Evolutionary conservation across 1,140 invertebrate genomes (phyloP).

Genomic region (Drosophila grimshawi): DNA sequence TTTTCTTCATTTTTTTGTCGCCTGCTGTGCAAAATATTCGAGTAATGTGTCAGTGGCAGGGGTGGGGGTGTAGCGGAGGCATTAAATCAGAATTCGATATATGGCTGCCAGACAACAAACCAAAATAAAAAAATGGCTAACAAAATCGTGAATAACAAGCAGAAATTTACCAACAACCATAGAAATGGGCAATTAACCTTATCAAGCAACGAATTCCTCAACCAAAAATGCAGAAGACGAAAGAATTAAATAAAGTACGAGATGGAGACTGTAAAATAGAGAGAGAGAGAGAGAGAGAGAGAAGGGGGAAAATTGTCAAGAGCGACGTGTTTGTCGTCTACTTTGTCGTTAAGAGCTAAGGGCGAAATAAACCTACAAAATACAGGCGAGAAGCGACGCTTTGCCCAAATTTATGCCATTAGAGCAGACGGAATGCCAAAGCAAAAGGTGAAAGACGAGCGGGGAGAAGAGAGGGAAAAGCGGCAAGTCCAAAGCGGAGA

Average conservation of each 20-base stretch:
- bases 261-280: neutral
- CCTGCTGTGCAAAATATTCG: constrained; percentile 64
- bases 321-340: constrained; percentile 19
- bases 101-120: constrained; percentile 10
- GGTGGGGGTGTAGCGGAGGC: neutral
- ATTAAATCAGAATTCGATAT: constrained; percentile 72
- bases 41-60: constrained; percentile 29
- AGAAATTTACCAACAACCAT: constrained; percentile 29
- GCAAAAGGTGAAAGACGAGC: constrained; percentile 30
- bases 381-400: constrained; percentile 39
- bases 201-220: constrained; percentile 54
- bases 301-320: constrained; percentile 39
- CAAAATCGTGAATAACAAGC: constrained; percentile 39
- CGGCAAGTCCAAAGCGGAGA: neutral
- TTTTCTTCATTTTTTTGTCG: constrained; percentile 29
- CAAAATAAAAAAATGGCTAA: constrained; percentile 41
- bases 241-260: neutral
- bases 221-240: constrained; percentile 24
- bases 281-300: constrained; percentile 24
- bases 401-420: constrained; percentile 75
- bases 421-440: constrained; percentile 72
- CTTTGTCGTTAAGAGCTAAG: constrained; percentile 31
- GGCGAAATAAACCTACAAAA: constrained; percentile 32
- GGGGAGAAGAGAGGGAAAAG: neutral
- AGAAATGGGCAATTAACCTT: constrained; percentile 77